Evolutionary conservation across 2,888 invertebrate species (phyloP).

Genomic region (Steinernema scapterisci): DNA sequence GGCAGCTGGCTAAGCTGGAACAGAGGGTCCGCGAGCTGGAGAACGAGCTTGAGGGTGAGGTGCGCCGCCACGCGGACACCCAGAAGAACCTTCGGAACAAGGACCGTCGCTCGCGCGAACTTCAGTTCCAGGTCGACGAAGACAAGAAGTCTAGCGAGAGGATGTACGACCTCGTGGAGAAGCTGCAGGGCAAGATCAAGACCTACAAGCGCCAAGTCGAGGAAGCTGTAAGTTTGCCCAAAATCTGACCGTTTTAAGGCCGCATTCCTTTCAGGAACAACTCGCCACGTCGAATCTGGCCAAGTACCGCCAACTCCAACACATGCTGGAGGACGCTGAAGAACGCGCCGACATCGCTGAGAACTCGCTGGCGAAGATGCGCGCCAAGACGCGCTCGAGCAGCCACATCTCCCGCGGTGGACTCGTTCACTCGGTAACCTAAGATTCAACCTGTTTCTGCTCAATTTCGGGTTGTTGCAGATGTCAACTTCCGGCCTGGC

Average conservation of each 20-base stretch:
- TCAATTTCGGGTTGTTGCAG: not conserved
- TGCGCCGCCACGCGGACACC: slow-evolving; percentile 71
- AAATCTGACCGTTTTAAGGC: not conserved
- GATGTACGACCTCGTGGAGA: slow-evolving; percentile 99
- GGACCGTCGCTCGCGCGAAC: slow-evolving; percentile 71
- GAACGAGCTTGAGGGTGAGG: slow-evolving; percentile 57
- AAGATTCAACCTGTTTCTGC: not conserved
- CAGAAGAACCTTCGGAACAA: slow-evolving; percentile 71
- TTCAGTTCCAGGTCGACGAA: slow-evolving; percentile 79
- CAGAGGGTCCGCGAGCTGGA: slow-evolving; percentile 56
- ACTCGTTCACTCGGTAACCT: slow-evolving; percentile 51
- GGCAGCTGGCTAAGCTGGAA: slow-evolving; percentile 73
- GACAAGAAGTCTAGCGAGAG: slow-evolving; percentile 99
- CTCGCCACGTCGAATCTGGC: slow-evolving; percentile 71
- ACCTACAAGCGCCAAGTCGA: slow-evolving; percentile 72
- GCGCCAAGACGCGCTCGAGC: slow-evolving; percentile 67
- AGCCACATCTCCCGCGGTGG: slow-evolving; percentile 51
- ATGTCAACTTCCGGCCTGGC: slow-evolving; percentile 20
- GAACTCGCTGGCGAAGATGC: slow-evolving; percentile 69
- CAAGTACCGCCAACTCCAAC: slow-evolving; percentile 72
- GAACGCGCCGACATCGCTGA: slow-evolving; percentile 71
- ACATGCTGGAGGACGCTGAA: slow-evolving; percentile 71
- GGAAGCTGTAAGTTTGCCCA: slow-evolving; percentile 70
- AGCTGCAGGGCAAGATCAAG: slow-evolving; percentile 83
- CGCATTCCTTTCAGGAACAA: slow-evolving; percentile 68